Conservation (phyloP, 2,888 invertebrate species). For the Mamestra brassicae region DNA sequence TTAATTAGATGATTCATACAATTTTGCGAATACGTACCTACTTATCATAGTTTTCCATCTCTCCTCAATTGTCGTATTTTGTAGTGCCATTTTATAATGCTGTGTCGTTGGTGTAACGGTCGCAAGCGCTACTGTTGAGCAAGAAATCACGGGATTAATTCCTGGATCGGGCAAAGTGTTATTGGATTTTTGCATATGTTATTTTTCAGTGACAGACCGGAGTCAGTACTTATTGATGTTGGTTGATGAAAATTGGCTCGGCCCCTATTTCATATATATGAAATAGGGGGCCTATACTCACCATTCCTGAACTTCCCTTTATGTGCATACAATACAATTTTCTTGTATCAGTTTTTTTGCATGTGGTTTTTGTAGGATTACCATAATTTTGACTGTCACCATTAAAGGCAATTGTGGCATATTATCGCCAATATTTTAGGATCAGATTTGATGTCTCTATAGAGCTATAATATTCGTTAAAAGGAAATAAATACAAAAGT, state of each 20-base stretch:
- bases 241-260: no score
- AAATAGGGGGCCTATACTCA: no score
- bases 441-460: slow-evolving; percentile 2
- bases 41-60: not conserved
- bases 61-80: not conserved
- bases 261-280: no score
- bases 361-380: not conserved
- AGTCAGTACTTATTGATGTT: no score
- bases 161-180: no score
- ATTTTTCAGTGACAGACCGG: not conserved
- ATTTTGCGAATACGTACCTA: not conserved
- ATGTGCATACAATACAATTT: no score
- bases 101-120: not conserved
- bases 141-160: no score
- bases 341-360: no score
- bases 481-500: not conserved
- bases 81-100: not conserved
- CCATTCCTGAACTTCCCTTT: no score
- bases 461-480: not conserved
- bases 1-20: not conserved
- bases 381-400: not conserved
- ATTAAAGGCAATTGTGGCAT: not conserved
- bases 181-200: no score
- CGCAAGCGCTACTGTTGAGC: no score
- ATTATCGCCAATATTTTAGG: not conserved